phyloP scores from a whole-genome alignment of 2,888 invertebrate genomes.

The Lacanobia wlatinum region DNA sequence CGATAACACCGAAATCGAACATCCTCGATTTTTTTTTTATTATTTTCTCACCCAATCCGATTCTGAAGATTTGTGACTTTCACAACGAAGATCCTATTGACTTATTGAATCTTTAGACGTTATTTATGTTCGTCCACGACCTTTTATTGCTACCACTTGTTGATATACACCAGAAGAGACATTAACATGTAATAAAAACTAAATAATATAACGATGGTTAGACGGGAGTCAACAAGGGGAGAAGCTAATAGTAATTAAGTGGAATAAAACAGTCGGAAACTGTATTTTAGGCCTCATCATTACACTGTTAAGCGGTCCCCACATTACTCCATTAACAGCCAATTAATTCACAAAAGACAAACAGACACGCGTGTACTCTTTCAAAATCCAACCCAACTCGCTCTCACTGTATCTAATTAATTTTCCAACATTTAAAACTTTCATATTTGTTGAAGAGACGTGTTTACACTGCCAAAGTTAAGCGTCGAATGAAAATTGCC shows the following conservation, averaged over 20 bases:
- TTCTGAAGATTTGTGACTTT: slow-evolving; percentile 53
- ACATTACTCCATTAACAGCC: slow-evolving; percentile 45
- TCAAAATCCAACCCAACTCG: slow-evolving; percentile 55
- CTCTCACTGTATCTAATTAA: slow-evolving; percentile 60
- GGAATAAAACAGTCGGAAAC: background rate
- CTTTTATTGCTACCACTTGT: slow-evolving; percentile 49
- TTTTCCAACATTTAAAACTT: slow-evolving; percentile 67
- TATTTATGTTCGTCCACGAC: slow-evolving; percentile 39
- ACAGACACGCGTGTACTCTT: slow-evolving; percentile 38
- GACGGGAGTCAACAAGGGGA: background rate
- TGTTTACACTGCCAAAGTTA: slow-evolving; percentile 67
- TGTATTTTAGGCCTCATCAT: slow-evolving; percentile 11
- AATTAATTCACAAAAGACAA: slow-evolving; percentile 59
- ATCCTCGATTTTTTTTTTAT: slow-evolving; percentile 16
- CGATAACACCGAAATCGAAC: slow-evolving; percentile 2
- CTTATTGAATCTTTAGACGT: slow-evolving; percentile 47
- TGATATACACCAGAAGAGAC: slow-evolving; percentile 23
- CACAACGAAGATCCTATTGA: slow-evolving; percentile 27
- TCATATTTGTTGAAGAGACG: slow-evolving; percentile 66
- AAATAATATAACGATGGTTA: background rate
- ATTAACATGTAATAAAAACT: slow-evolving; percentile 24
- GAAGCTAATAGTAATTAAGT: background rate
- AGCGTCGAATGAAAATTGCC: slow-evolving; percentile 63
- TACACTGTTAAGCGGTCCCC: slow-evolving; percentile 27
- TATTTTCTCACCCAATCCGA: slow-evolving; percentile 26